Percentiles rank a stretch among this genome's conserved stretches.
Evolutionary conservation across 2,888 invertebrate species (phyloP).

Genomic region (Falcaria lacertinaria): DNA sequence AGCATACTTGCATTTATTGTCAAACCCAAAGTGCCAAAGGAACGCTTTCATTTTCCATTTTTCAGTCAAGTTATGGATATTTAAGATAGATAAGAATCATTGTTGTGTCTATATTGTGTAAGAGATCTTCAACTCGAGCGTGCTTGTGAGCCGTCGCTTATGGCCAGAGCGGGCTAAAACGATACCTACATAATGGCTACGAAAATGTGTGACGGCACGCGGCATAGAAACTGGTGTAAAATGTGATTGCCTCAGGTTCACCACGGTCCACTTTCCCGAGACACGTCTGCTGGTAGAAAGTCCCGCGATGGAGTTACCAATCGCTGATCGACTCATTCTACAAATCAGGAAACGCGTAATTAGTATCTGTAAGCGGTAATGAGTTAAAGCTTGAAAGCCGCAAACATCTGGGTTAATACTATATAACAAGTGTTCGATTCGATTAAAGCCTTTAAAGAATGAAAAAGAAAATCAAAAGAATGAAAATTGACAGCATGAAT

Average conservation of each 20-base stretch:
- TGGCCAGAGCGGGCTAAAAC: background rate
- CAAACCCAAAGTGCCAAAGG: too few species aligned
- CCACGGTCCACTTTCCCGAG: conserved; percentile 18
- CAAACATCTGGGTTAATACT: too few species aligned
- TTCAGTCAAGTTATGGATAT: too few species aligned
- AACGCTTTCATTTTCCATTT: too few species aligned
- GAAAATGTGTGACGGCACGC: background rate
- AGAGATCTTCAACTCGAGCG: background rate
- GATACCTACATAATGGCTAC: background rate
- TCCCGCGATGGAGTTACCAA: conserved; percentile 3
- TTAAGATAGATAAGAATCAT: too few species aligned
- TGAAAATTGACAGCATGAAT: too few species aligned
- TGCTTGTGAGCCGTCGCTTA: background rate
- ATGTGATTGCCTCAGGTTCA: conserved; percentile 15
- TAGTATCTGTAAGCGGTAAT: background rate
- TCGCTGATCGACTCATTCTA: conserved; percentile 3
- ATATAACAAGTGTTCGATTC: too few species aligned
- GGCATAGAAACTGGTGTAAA: conserved; percentile 17
- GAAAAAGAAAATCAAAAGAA: too few species aligned
- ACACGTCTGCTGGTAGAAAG: conserved; percentile 7
- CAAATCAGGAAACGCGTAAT: background rate
- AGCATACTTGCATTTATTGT: too few species aligned
- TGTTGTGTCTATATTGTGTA: too few species aligned
- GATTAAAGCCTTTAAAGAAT: too few species aligned
- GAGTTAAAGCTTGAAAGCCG: too few species aligned